A percentile compares a stretch with the other conserved stretches of the same genome.
phyloP scores from a whole-genome alignment of 53 echinoderm and acorn worm genomes.

The Holothuria leucospilota region DNA sequence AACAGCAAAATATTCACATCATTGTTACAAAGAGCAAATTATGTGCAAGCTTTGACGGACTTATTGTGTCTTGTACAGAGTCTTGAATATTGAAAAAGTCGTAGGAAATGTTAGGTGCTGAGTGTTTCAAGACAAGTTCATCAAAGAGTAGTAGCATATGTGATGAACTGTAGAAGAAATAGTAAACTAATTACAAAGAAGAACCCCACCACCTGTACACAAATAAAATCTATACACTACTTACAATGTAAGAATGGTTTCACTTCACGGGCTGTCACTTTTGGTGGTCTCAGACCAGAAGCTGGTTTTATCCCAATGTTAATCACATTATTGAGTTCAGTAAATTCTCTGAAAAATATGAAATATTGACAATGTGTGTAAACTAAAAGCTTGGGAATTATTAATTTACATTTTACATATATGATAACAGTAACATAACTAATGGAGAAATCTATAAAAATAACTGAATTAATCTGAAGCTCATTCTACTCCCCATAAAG shows the following conservation, averaged over 20 bases:
- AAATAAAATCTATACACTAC: constrained; percentile 49
- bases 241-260: constrained; percentile 79
- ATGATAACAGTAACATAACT: neutral
- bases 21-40: too few relatives aligned
- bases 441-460: neutral
- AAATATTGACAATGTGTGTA: neutral
- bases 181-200: too few relatives aligned
- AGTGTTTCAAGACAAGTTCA: too few relatives aligned
- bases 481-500: too few relatives aligned
- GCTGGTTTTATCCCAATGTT: constrained; percentile 95
- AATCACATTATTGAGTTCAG: constrained; percentile 80
- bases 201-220: too few relatives aligned
- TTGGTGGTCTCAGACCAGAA: constrained; percentile 81
- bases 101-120: too few relatives aligned
- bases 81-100: too few relatives aligned
- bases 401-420: neutral
- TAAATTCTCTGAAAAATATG: constrained; percentile 71
- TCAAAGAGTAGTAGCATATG: too few relatives aligned
- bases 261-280: constrained; percentile 82
- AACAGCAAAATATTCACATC: neutral
- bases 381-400: neutral
- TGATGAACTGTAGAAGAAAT: too few relatives aligned
- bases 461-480: too few relatives aligned
- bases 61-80: too few relatives aligned
- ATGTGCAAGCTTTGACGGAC: too few relatives aligned